Evolutionary conservation across 2,888 invertebrate genomes (phyloP).

Genomic region (Gastracanthus pulcherrimus): DNA sequence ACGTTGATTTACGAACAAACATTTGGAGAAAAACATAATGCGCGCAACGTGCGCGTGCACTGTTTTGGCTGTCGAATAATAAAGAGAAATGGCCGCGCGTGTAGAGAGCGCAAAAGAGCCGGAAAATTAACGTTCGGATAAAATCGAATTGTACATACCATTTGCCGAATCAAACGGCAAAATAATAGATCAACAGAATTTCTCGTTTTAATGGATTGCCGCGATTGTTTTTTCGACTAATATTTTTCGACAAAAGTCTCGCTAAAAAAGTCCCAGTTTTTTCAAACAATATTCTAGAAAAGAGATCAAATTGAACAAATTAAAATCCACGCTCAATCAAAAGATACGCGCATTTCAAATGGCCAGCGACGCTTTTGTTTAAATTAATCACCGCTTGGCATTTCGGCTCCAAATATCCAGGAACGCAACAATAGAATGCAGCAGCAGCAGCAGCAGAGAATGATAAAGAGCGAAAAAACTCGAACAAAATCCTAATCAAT

Average conservation of each 20-base stretch:
- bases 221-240: neutral
- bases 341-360: neutral
- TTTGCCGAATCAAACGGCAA: neutral
- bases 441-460: neutral
- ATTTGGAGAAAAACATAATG: neutral
- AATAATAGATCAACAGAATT: neutral
- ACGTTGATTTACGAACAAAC: neutral
- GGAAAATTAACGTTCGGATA: neutral
- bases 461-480: conserved; percentile 8
- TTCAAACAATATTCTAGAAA: neutral
- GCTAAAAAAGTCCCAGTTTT: neutral
- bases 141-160: neutral
- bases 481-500: conserved; percentile 38
- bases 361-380: neutral
- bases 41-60: neutral
- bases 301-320: neutral
- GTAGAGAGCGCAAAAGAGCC: no score
- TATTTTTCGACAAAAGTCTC: neutral
- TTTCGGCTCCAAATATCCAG: neutral
- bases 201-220: neutral
- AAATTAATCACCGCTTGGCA: neutral
- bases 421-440: neutral
- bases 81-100: neutral
- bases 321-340: neutral
- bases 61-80: neutral